phyloP scores from a whole-genome alignment of 2,797 vertebrate genomes.

The Crenichthys baileyi region DNA sequence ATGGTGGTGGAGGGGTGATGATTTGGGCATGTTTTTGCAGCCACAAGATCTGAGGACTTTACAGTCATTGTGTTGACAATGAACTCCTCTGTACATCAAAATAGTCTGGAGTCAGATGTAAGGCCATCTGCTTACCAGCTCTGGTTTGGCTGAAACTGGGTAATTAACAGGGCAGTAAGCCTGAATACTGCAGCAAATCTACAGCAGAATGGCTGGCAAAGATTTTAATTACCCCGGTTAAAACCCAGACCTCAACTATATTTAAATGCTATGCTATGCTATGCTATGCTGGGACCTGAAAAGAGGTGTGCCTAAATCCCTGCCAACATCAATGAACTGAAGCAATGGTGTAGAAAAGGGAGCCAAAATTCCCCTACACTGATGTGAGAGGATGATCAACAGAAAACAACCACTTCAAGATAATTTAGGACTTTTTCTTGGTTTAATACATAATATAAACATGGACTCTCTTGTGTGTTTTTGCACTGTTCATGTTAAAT shows the following conservation, averaged over 20 bases:
- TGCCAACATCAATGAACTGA: neutral
- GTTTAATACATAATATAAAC: neutral
- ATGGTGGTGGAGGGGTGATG: neutral
- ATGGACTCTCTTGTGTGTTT: neutral
- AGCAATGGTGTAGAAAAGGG: neutral
- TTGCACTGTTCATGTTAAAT: neutral
- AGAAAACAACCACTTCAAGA: neutral
- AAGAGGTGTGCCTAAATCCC: neutral
- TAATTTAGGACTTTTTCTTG: neutral
- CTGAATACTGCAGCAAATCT: neutral
- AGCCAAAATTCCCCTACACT: neutral
- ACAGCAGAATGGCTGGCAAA: neutral
- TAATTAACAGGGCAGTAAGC: neutral
- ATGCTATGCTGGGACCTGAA: neutral
- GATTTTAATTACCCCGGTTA: neutral
- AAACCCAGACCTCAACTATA: neutral
- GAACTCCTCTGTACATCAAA: neutral
- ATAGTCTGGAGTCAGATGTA: neutral
- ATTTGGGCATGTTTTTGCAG: neutral
- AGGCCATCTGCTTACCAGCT: neutral
- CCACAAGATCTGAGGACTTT: neutral
- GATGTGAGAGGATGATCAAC: neutral
- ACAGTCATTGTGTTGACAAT: neutral
- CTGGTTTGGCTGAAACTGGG: neutral
- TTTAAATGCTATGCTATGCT: neutral